phyloP scores from a whole-genome alignment of 2,797 vertebrate genomes.

The Luscinia megarhynchos region DNA sequence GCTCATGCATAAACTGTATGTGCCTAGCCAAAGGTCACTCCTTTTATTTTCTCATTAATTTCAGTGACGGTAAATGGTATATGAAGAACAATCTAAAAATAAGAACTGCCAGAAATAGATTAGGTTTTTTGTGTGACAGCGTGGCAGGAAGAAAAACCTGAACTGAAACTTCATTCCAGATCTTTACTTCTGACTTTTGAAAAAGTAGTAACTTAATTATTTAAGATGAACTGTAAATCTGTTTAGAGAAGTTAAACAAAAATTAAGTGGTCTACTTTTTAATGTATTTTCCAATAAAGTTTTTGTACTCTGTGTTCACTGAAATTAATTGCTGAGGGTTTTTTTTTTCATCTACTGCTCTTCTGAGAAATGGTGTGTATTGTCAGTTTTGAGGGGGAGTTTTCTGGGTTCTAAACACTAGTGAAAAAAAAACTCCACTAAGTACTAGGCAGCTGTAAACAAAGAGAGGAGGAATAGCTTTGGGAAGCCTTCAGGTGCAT shows the following conservation, averaged over 20 bases:
- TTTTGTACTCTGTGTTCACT: neutral
- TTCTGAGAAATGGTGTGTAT: neutral
- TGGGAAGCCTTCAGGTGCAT: neutral
- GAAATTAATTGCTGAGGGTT: neutral
- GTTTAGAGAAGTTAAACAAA: neutral
- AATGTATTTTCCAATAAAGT: neutral
- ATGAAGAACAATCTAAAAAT: constrained; percentile 69
- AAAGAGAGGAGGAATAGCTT: neutral
- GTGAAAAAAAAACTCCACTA: neutral
- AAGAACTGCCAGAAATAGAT: constrained; percentile 40
- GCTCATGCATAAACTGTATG: constrained; percentile 56
- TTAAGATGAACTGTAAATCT: neutral
- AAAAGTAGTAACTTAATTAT: neutral
- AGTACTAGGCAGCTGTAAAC: neutral
- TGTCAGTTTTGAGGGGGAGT: neutral
- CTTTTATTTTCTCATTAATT: constrained; percentile 70
- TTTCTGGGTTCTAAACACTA: neutral
- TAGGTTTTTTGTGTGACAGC: constrained; percentile 4
- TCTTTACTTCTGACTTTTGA: neutral
- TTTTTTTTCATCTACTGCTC: neutral
- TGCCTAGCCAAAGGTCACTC: constrained; percentile 70
- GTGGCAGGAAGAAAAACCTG: neutral
- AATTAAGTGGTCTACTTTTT: neutral
- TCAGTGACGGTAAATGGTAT: constrained; percentile 36
- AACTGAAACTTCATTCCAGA: neutral